phyloP scores from a whole-genome alignment of 2,797 vertebrate species.

The Hephaestus fuliginosus region DNA sequence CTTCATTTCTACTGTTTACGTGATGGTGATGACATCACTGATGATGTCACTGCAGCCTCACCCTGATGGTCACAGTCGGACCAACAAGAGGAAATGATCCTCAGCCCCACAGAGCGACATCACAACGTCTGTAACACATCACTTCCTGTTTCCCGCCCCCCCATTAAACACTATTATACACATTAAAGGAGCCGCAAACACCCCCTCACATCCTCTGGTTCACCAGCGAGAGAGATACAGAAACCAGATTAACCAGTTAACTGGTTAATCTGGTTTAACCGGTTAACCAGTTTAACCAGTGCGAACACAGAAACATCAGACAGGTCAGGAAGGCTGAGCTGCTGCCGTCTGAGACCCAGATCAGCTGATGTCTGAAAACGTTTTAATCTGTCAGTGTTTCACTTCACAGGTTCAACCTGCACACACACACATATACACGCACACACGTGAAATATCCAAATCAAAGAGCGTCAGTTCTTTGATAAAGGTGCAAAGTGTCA shows the following conservation, averaged over 20 bases:
- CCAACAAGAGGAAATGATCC: constrained; percentile 40
- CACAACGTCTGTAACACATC: not conserved
- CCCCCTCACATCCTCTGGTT: not conserved
- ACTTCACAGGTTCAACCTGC: not conserved
- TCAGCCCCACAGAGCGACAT: constrained; percentile 7
- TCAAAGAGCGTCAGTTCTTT: too few relatives aligned
- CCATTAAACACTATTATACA: too few relatives aligned
- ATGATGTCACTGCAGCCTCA: constrained; percentile 27
- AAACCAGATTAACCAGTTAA: not conserved
- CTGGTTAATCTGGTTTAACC: not conserved
- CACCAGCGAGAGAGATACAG: not conserved
- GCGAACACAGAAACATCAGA: too few relatives aligned
- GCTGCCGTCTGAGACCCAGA: not conserved
- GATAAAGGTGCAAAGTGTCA: too few relatives aligned
- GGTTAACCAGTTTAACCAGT: not conserved
- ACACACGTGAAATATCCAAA: too few relatives aligned
- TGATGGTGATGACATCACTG: constrained; percentile 27
- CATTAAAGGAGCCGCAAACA: not conserved
- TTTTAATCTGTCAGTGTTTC: not conserved
- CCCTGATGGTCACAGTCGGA: too few relatives aligned
- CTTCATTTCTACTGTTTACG: not conserved
- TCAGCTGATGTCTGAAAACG: constrained; percentile 6
- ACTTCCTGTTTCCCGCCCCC: too few relatives aligned
- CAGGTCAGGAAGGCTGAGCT: not conserved
- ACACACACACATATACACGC: too few relatives aligned